Evolutionary conservation across 2,113 vertebrate species (phyloP).

Genomic region (Pedionomus torquatus): DNA sequence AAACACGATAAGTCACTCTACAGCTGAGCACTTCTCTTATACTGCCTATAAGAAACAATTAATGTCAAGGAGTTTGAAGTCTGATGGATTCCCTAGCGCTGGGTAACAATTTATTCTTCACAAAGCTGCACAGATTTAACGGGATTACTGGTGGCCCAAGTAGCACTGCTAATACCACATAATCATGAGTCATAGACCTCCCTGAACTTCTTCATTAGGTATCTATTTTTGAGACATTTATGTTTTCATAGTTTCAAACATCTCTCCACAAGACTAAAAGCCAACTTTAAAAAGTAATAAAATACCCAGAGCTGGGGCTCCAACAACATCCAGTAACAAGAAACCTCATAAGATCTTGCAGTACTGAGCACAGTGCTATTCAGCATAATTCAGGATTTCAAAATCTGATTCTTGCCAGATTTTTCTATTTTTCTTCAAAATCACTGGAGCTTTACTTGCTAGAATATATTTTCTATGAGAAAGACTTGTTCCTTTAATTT

Average conservation of each 20-base stretch:
- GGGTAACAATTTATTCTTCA: background rate
- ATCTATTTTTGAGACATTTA: slow-evolving; percentile 15
- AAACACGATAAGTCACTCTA: background rate
- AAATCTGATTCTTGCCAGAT: background rate
- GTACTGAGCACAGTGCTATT: background rate
- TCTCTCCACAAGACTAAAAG: slow-evolving; percentile 3
- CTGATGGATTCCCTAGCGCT: background rate
- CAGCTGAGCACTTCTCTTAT: background rate
- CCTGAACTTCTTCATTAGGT: background rate
- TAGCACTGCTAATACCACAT: background rate
- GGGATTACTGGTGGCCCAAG: background rate
- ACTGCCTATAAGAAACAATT: background rate
- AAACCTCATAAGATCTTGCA: background rate
- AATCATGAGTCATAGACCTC: slow-evolving; percentile 23
- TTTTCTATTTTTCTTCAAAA: slow-evolving; percentile 3
- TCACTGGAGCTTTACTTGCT: background rate
- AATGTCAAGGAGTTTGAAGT: background rate
- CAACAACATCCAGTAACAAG: background rate
- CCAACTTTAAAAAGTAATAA: background rate
- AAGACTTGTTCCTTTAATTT: background rate
- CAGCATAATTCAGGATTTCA: background rate
- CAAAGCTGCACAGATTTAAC: background rate
- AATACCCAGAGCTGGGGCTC: background rate
- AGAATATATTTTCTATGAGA: background rate
- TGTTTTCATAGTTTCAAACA: slow-evolving; percentile 18